Evolutionary conservation across 2,113 vertebrate genomes (phyloP), one percentile per base, ranked within the genome.

Genomic region (Merops nubicus): DNA sequence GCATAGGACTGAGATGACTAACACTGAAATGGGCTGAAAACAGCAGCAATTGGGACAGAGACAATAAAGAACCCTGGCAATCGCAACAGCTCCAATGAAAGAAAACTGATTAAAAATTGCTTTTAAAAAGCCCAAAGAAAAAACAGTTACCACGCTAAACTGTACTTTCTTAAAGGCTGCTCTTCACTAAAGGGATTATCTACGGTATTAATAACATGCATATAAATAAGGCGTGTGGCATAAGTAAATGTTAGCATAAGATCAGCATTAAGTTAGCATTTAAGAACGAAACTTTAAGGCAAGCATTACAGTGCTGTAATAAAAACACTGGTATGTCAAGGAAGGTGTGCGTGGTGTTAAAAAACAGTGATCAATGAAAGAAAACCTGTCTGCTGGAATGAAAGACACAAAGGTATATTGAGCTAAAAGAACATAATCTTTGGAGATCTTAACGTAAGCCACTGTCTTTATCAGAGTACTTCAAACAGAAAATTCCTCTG

Each of bases 61-160:
- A 93, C 89, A 96, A 93, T 93, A 81, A 89, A 95, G 60, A 80
- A 64, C 28, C 77, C 54, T 19, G 2, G 88, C 56, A 93, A 91
- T 8, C 1, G 2, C 40, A 78, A 19, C 73, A 73, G 85, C 51
- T 91, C 74, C 34, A 19, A 25, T 29, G 40, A n/a, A 77, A 87
- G 26, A 54, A 87, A 76, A 56, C 45, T 11, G 0, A 69, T 15
- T 22, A 22, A 50, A 89, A 92, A 92, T 4, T 0, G 1, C 45
- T 74, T 76, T 31, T 11, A 40, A 69, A 70, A 89, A 54, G 78
- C 0, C 0, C 7, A 45, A 36, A 38, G 28, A 34, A 85, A 86
- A 78, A 38, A 16, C 6, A 42, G 23, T 18, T 43, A 33, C 1
- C 22, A 67, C 45, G 70, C 53, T 75, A 68, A 38, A 81, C 43